Percentiles rank a stretch among this genome's conserved stretches.
Conservation (phyloP, 2,113 vertebrate genomes). For the Callospermophilus lateralis region DNA sequence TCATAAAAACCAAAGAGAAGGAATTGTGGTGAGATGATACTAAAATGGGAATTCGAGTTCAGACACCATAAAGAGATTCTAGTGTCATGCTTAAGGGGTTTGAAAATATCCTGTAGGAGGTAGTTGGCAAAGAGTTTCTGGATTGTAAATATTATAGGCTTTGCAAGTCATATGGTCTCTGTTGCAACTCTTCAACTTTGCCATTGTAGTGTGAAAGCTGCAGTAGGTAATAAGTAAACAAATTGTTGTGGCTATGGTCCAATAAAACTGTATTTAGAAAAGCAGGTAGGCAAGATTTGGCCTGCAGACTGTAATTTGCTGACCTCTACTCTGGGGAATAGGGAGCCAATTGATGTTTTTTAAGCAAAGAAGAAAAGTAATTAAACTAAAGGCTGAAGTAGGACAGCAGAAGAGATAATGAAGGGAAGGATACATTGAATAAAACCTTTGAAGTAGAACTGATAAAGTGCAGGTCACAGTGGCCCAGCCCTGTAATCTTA, state of each 20-base stretch:
- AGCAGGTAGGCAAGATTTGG: conserved; percentile 54
- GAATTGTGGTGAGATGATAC: neutral
- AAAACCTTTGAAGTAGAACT: neutral
- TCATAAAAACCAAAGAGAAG: neutral
- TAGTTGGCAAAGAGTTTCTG: neutral
- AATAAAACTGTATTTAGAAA: conserved; percentile 9
- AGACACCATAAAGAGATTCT: neutral
- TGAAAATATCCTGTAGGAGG: neutral
- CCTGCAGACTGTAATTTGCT: neutral
- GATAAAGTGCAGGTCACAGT: neutral
- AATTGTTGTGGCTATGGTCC: neutral
- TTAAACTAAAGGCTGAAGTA: conserved; percentile 36
- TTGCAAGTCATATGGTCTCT: neutral
- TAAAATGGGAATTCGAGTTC: neutral
- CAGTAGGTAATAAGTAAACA: neutral
- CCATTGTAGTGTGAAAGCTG: neutral
- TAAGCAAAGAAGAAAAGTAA: conserved; percentile 26
- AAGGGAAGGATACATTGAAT: neutral
- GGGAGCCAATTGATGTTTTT: neutral
- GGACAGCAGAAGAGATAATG: neutral
- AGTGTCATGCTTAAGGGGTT: neutral
- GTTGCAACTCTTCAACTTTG: conserved; percentile 2
- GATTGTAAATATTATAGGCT: neutral
- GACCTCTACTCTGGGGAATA: conserved; percentile 9
- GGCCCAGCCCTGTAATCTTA: too few species aligned